phyloP scores from a whole-genome alignment of 2,797 vertebrate genomes.

The Peromyscus eremicus region DNA sequence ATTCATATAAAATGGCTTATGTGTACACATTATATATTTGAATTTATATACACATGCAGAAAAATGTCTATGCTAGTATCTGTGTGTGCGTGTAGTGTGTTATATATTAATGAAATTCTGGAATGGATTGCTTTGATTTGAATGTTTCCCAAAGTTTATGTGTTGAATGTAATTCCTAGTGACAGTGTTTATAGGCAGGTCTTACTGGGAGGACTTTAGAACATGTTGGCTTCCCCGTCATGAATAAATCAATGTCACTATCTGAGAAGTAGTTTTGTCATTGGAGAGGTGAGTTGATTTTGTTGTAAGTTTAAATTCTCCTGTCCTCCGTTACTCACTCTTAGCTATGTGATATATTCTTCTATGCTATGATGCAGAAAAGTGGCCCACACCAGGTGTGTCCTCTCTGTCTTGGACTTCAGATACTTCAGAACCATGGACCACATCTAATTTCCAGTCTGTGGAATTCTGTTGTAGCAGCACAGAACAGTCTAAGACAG shows the following conservation, averaged over 20 bases:
- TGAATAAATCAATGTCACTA: background rate
- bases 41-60: background rate
- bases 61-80: background rate
- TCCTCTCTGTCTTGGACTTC: background rate
- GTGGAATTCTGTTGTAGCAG: background rate
- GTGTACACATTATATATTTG: background rate
- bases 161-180: background rate
- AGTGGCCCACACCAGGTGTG: background rate
- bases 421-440: background rate
- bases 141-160: background rate
- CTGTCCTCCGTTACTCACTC: background rate
- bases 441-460: background rate
- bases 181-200: background rate
- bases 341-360: background rate
- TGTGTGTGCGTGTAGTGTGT: background rate
- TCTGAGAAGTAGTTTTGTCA: background rate
- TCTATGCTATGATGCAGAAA: background rate
- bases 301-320: background rate
- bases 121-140: background rate
- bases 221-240: background rate
- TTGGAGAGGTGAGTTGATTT: background rate
- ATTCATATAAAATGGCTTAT: background rate
- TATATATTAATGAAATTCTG: background rate
- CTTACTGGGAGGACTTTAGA: background rate
- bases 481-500: background rate